These are phyloP conservation scores for Caerostris extrusa DNA, from an alignment of 1,140 invertebrate species.

Conservation along the genomic window DNA sequence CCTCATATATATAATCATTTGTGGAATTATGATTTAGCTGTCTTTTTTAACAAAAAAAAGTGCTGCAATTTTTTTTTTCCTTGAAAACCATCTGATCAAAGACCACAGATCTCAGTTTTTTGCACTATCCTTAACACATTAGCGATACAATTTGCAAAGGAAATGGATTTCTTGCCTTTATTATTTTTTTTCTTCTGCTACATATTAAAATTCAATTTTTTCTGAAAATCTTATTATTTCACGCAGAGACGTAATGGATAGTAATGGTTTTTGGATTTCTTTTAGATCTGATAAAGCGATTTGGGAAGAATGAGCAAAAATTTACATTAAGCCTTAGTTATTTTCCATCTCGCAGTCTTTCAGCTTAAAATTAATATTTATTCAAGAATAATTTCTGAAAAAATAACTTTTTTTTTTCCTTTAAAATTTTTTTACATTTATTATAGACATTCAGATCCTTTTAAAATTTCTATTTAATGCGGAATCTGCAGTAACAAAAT, in stretches of 20 bases:
- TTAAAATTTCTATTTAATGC: too few species aligned
- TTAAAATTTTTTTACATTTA: too few species aligned
- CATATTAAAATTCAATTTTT: conserved; percentile 31
- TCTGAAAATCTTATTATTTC: conserved; percentile 10
- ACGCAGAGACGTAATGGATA: conserved; percentile 2
- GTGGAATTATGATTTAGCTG: background rate
- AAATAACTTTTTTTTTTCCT: too few species aligned
- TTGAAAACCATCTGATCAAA: background rate
- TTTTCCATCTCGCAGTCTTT: background rate
- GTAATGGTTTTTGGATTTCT: conserved; percentile 33
- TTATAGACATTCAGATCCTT: too few species aligned
- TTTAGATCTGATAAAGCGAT: conserved; percentile 20
- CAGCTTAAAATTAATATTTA: conserved; percentile 16
- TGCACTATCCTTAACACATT: conserved; percentile 17
- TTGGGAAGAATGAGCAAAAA: background rate
- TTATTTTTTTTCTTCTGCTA: conserved; percentile 1
- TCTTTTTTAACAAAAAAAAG: background rate
- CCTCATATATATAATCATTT: background rate
- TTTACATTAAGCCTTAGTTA: background rate
- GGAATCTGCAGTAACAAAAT: too few species aligned
- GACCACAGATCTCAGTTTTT: background rate
- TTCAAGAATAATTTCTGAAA: background rate
- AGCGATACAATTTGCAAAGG: conserved; percentile 33
- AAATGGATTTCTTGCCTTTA: background rate
- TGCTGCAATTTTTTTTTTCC: background rate